Evolutionary conservation across 2,113 vertebrate species (phyloP).

Genomic region (Pogona vitticeps): DNA sequence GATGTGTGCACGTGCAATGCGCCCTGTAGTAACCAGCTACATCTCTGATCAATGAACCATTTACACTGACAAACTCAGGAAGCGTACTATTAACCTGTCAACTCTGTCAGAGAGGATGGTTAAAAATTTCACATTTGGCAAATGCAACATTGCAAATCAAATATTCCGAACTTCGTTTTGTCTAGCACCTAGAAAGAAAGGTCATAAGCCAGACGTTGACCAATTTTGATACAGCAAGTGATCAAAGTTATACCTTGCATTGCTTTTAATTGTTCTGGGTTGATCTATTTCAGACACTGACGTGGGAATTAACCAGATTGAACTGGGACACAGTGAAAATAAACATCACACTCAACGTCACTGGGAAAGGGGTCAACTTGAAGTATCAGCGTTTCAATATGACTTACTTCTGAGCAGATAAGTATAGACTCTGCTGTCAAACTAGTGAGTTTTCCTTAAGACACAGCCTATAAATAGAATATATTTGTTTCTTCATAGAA

Average conservation of each 20-base stretch:
- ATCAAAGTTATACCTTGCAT: neutral
- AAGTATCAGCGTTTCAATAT: neutral
- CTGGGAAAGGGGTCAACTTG: neutral
- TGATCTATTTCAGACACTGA: neutral
- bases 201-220: neutral
- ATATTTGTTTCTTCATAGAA: too few species aligned
- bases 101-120: neutral
- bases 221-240: neutral
- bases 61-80: neutral
- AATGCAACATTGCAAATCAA: neutral
- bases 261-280: neutral
- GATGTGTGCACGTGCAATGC: too few species aligned
- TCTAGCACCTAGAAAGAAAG: neutral
- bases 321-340: neutral
- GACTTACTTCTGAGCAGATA: neutral
- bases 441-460: neutral
- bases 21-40: neutral
- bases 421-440: neutral
- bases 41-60: neutral
- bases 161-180: neutral
- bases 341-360: neutral
- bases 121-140: neutral
- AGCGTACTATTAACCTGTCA: neutral
- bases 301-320: neutral
- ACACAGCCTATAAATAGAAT: neutral